A percentile compares a stretch with the other conserved stretches of the same genome.
Conservation (phyloP, 2,888 invertebrate species). For the Brachynemurus nebulosus region DNA sequence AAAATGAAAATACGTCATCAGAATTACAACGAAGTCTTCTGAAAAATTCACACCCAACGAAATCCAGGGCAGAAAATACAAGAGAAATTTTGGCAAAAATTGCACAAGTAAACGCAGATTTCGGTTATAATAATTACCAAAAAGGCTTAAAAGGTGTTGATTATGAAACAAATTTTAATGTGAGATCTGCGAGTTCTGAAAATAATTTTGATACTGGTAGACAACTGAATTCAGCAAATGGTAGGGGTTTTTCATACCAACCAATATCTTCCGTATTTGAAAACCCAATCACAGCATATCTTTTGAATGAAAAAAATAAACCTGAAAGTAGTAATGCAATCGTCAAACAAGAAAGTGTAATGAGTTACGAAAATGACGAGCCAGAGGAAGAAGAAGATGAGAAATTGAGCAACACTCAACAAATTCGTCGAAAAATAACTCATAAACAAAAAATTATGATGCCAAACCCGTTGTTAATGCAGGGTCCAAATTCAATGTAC, state of each 20-base stretch:
- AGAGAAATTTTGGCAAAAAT: slow-evolving; percentile 41
- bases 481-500: background rate
- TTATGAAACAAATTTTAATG: slow-evolving; percentile 2
- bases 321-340: background rate
- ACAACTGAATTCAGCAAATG: background rate
- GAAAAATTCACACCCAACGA: slow-evolving; percentile 9
- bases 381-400: slow-evolving; percentile 15
- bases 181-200: background rate
- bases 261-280: slow-evolving; percentile 16
- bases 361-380: slow-evolving; percentile 11
- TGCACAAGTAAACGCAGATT: slow-evolving; percentile 37
- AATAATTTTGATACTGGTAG: background rate
- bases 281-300: slow-evolving; percentile 27
- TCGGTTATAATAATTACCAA: slow-evolving; percentile 25
- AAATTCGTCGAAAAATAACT: slow-evolving; percentile 27
- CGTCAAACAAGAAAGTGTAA: background rate
- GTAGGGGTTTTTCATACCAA: slow-evolving; percentile 19
- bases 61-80: slow-evolving; percentile 22
- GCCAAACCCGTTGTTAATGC: slow-evolving; percentile 15
- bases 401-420: slow-evolving; percentile 23
- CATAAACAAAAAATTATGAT: slow-evolving; percentile 27
- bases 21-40: slow-evolving; percentile 5
- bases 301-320: slow-evolving; percentile 17
- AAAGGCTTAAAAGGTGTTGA: slow-evolving; percentile 12
- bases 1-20: slow-evolving; percentile 7